Base-by-base conservation (phyloP, 2,797 vertebrate genomes). In the Crax fasciolata region DNA sequence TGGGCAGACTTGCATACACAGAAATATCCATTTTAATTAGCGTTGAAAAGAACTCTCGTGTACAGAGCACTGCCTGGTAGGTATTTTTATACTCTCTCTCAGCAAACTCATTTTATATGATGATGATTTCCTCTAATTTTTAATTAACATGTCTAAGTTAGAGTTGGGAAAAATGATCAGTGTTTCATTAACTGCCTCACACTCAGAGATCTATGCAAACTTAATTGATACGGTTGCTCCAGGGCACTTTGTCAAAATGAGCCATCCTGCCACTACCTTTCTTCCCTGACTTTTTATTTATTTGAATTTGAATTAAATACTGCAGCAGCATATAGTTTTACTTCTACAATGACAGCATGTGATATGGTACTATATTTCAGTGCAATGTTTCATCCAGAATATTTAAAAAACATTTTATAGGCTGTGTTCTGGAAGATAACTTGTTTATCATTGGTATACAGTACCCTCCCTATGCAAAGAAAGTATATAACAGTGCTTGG, bases 81-180 rank as follows among this genome's bases (percentile, higher is more conserved):
- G 91, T 96, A 97, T 96, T 96, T 96, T 96, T 96, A 83, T 94
- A 87, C 77, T 91, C 83, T 86, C 57, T 84, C 75, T 87, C 83
- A 19, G 63, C 76, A 94, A 97, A 85, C 84, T 96, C 90, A 91
- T 96, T 96, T 96, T 90, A 90, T 94, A 89, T 80, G 94, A 96
- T 93, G 95, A 96, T 97, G 86, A 97, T 97, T 97, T 93, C 91
- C 85, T 96, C 94, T 97, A 94, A 94, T 97, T 97, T 97, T 97
- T 97, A 97, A 97, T 97, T 96, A 97, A 96, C 90, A 71, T 85
- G 70, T 94, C 93, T 94, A 90, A 94, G 61, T 97, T 96, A 93
- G 86, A 84, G 78, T 95, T 96, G 70, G 48, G 91, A 88, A 93
- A 89, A 95, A 96, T 89, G 95, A 97, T 97, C 91, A 83, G 87